Conservation (phyloP, 2,113 vertebrate genomes). For the Apus apus region DNA sequence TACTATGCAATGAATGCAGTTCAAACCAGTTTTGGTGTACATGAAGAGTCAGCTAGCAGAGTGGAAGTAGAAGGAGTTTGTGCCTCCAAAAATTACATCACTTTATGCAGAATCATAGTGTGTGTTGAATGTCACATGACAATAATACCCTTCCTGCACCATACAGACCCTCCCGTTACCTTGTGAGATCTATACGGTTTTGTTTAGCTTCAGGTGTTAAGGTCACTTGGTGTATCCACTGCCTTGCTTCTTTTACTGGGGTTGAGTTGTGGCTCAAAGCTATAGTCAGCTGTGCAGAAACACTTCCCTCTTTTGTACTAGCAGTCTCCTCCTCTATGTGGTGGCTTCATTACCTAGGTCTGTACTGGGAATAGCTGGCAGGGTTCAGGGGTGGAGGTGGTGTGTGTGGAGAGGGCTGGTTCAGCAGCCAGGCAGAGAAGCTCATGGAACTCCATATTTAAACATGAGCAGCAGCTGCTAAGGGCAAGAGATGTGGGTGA, state of each 20-base stretch:
- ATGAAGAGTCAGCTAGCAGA: neutral
- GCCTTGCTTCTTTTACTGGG: neutral
- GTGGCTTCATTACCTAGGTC: neutral
- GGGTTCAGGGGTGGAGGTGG: neutral
- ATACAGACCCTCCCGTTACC: neutral
- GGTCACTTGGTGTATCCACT: neutral
- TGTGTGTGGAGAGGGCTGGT: neutral
- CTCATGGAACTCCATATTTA: neutral
- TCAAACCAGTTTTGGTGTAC: neutral
- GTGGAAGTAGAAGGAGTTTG: neutral
- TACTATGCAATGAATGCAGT: neutral
- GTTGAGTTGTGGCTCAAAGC: neutral
- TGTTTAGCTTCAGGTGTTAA: neutral
- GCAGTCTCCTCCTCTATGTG: neutral
- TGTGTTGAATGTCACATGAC: neutral
- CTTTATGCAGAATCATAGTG: neutral
- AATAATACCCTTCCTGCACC: rapidly evolving
- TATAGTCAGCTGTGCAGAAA: neutral
- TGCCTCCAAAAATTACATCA: neutral
- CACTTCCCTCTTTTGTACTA: neutral
- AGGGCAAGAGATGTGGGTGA: neutral
- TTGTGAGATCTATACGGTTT: rapidly evolving
- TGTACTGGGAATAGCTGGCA: neutral
- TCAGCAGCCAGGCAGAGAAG: neutral
- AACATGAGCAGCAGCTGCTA: neutral